phyloP scores from a whole-genome alignment of 1,140 invertebrate genomes.

The Holotrichia oblita region DNA sequence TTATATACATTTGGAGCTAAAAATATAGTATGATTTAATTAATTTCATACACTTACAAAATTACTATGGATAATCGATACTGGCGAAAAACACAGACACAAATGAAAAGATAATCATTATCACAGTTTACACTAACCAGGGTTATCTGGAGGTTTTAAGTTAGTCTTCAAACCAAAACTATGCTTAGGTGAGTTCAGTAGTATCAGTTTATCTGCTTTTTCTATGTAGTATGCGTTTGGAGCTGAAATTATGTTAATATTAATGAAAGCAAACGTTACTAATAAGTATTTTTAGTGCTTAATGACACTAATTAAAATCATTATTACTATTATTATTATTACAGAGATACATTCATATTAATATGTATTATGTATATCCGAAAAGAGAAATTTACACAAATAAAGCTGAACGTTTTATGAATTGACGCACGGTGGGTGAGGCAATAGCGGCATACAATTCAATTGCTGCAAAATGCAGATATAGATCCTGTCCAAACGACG shows the following conservation, averaged over 20 bases:
- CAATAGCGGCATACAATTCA: too few relatives aligned
- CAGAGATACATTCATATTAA: neutral
- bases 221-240: constrained; percentile 20
- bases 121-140: constrained; percentile 63
- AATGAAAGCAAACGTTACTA: neutral
- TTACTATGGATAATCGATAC: too few relatives aligned
- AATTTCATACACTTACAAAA: too few relatives aligned
- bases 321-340: neutral
- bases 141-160: constrained; percentile 65
- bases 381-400: neutral
- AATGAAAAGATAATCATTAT: too few relatives aligned
- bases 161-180: constrained; percentile 70
- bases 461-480: too few relatives aligned
- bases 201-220: constrained; percentile 24
- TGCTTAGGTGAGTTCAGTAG: constrained; percentile 66
- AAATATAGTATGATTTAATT: too few relatives aligned
- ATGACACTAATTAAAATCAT: neutral
- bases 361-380: neutral
- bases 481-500: too few relatives aligned
- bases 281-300: neutral
- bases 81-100: too few relatives aligned
- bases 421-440: neutral
- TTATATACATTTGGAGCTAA: constrained; percentile 57
- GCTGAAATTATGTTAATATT: constrained; percentile 1
- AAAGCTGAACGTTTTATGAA: neutral